Evolutionary conservation across 2,797 vertebrate species (phyloP).

Genomic region (Octomys mimax): DNA sequence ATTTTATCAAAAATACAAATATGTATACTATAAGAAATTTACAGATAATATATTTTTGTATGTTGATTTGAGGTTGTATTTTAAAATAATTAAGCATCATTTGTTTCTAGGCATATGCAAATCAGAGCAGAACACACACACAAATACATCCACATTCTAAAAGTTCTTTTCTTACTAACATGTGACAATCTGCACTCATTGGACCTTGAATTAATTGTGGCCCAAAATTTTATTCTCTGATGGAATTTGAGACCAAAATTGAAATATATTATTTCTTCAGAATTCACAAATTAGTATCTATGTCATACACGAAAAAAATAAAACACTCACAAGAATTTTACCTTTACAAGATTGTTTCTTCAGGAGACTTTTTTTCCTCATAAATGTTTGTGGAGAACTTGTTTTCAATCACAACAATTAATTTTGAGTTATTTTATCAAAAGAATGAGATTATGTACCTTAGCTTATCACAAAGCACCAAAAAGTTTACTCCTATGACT

Average conservation of each 20-base stretch:
- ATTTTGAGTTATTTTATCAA: slow-evolving; percentile 20
- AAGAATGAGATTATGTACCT: not conserved
- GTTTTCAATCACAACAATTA: not conserved
- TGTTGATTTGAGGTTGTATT: not conserved
- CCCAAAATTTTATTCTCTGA: not conserved
- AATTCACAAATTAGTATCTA: not conserved
- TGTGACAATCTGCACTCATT: not conserved
- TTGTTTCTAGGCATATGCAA: not conserved
- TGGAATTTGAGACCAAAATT: slow-evolving; percentile 21
- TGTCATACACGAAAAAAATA: not conserved
- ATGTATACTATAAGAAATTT: not conserved
- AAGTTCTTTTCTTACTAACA: not conserved
- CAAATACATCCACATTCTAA: no score
- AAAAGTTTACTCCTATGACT: not conserved
- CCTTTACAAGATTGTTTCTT: not conserved
- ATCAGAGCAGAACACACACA: slow-evolving; percentile 16
- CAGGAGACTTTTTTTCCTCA: not conserved
- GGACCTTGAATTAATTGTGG: not conserved
- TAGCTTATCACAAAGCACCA: slow-evolving; percentile 9
- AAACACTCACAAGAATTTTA: not conserved
- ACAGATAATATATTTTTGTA: not conserved
- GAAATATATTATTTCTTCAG: not conserved
- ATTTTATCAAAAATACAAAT: slow-evolving; percentile 18
- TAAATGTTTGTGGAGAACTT: not conserved
- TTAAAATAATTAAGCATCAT: not conserved